phyloP scores from a whole-genome alignment of 2,888 invertebrate species.

The Agrochola circellaris region DNA sequence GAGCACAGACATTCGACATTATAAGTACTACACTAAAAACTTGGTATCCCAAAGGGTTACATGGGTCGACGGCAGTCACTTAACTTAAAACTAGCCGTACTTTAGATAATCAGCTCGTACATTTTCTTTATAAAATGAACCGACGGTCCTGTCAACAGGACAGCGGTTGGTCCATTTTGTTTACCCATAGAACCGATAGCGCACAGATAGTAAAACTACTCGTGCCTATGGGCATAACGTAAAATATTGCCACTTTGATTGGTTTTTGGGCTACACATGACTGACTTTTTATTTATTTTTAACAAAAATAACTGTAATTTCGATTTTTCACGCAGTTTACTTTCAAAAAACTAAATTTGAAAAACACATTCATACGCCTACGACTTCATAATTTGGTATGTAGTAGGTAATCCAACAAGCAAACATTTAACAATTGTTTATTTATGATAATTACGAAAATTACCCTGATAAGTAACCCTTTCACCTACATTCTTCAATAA shows the following conservation, averaged over 20 bases:
- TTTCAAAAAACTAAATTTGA: background rate
- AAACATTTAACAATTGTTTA: conserved; percentile 15
- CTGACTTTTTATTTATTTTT: background rate
- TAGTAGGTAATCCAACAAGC: background rate
- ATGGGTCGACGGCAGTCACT: conserved; percentile 16
- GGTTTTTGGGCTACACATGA: background rate
- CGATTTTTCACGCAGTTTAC: background rate
- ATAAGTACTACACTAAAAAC: conserved; percentile 28
- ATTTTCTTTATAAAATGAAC: conserved; percentile 13
- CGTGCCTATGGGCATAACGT: background rate
- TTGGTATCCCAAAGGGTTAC: conserved; percentile 23
- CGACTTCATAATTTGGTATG: background rate
- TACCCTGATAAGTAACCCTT: conserved; percentile 33
- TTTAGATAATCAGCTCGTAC: conserved; percentile 21
- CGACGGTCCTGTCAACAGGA: background rate
- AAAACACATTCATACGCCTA: background rate
- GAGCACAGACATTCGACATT: conserved; percentile 9
- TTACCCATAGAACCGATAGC: conserved; percentile 1
- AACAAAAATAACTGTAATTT: background rate
- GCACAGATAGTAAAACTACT: background rate
- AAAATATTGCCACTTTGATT: conserved; percentile 1
- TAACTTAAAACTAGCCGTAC: conserved; percentile 28
- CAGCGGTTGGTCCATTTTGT: conserved; percentile 1
- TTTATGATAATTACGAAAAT: conserved; percentile 32
- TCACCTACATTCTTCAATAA: conserved; percentile 45